phyloP scores from a whole-genome alignment of 1,140 invertebrate genomes.

The Lasioglossum albipes region DNA sequence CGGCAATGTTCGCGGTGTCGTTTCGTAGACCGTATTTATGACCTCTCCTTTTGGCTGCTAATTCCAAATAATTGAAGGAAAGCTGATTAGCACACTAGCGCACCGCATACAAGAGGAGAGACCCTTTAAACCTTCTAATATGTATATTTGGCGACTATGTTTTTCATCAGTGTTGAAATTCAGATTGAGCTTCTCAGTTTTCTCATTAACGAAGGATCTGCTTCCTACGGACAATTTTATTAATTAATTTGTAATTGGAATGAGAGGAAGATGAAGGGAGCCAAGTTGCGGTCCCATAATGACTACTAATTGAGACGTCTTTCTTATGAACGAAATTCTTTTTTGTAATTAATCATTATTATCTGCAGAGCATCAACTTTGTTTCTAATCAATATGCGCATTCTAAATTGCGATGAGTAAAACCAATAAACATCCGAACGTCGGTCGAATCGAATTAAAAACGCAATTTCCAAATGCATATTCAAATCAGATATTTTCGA shows the following conservation, averaged over 20 bases:
- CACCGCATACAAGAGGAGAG: constrained; percentile 10
- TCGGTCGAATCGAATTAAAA: too few species aligned
- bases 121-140: constrained; percentile 2
- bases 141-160: constrained; percentile 29
- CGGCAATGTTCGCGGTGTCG: background rate
- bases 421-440: too few species aligned
- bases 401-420: too few species aligned
- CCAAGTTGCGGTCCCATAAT: constrained; percentile 63
- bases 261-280: constrained; percentile 40
- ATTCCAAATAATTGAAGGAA: constrained; percentile 55
- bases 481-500: too few species aligned
- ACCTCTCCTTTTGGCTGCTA: background rate
- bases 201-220: constrained; percentile 57
- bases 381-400: too few species aligned
- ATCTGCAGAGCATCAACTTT: too few species aligned
- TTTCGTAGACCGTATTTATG: constrained; percentile 9
- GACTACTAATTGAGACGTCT: constrained; percentile 66
- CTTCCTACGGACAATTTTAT: constrained; percentile 45
- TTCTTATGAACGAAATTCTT: constrained; percentile 58
- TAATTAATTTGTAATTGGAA: constrained; percentile 47
- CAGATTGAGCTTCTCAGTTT: constrained; percentile 36
- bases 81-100: constrained; percentile 51
- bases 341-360: too few species aligned
- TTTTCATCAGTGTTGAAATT: constrained; percentile 43
- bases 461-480: too few species aligned